Base-by-base conservation (phyloP, 2,113 vertebrate species). In the Rhadina sibilatrix region DNA sequence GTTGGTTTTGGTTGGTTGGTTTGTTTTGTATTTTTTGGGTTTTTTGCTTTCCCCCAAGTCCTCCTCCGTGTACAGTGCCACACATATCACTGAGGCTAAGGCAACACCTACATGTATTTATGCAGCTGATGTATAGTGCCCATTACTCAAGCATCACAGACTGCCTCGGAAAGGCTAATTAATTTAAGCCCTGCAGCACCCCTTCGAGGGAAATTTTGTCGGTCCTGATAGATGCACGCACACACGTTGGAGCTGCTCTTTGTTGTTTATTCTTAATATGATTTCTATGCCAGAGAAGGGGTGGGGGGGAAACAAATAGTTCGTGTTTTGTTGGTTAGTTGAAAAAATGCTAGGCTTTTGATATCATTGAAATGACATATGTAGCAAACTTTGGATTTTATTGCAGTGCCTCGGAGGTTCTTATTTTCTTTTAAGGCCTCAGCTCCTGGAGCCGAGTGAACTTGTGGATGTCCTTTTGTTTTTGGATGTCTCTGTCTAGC, bases 101-200 rank as follows among this genome's bases (percentile, higher is more conserved):
- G 77, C 83, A 94, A 64, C 85, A 94, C 87, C 65, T 90, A 79
- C 77, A 4, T 50, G 31, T 79, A 65, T 83, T 94, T 85, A 72
- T 91, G 61, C 57, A 87, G 65, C 61, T 96, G 89, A 81, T 92
- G 6, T 84, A 30, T n/a, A n/a, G 50, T 63, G 59, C 72, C 91
- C 35, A 59, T 94, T 92, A 25, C 89, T 96, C 79, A 80, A 77
- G 49, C 81, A 84, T 89, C 90, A 57, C 61, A 63, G 18, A 17
- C 76, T 89, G 53, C 74, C 89, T 76, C 1, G 0, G 81, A 63
- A 94, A 83, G 37, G 56, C 79, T 96, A 95, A 96, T 96, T 94
- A 96, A 95, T 96, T 96, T 89, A 93, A 91, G 77, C 92, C 85
- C 88, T 68, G 83, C 85, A 93, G 94, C 87, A 93, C 72, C 71